Evolutionary conservation across 2,113 vertebrate genomes (phyloP), one percentile per base, ranked within the genome.

Genomic region (Lepus europaeus): DNA sequence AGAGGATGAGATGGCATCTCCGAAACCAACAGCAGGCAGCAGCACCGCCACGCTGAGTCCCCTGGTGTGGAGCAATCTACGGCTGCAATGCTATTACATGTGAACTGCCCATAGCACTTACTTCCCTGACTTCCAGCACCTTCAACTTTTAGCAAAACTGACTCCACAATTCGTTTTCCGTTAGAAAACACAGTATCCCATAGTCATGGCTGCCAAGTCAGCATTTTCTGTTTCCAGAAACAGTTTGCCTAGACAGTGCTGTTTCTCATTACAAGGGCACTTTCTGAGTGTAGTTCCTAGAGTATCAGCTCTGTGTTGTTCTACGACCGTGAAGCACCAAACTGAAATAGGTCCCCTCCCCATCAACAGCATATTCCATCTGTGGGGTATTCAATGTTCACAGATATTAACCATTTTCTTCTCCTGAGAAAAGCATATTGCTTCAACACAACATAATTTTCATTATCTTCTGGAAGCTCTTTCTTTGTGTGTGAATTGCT

Each of bases 241-340:
- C 74, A 78, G 96, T 89, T 87, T 98, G 94, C 95, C 87, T 97
- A 91, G 96, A 92, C 31, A 9, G 79, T 87, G 84, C 93, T 98
- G 94, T n/a, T 97, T 98, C 95, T 95, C 95, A 97, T 97, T 97
- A 97, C 87, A 92, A 87, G 66, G 72, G 73, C 53, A 93, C 87
- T 94, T 97, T 92, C 31, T 93, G 4, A 95, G 88, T 25, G 77
- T 84, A 61, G 81, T 9, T 36, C 94, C 87, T 89, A 39, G 61
- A 96, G 87, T 94, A 97, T 93, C 83, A 96, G 69, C 66, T 83
- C 64, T 96, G 49, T 77, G 68, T 73, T 96, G 63, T 79, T 96
- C 85, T 83, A 79, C 63, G 97, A 97, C 95, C 84, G 90, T 80
- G 96, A 98, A 98, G 79, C 92, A 97, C 95, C 96, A 95, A 87